A percentile compares a stretch with the other conserved stretches of the same genome.
phyloP scores from a whole-genome alignment of 2,888 invertebrate genomes.

The Dasypolia templi region DNA sequence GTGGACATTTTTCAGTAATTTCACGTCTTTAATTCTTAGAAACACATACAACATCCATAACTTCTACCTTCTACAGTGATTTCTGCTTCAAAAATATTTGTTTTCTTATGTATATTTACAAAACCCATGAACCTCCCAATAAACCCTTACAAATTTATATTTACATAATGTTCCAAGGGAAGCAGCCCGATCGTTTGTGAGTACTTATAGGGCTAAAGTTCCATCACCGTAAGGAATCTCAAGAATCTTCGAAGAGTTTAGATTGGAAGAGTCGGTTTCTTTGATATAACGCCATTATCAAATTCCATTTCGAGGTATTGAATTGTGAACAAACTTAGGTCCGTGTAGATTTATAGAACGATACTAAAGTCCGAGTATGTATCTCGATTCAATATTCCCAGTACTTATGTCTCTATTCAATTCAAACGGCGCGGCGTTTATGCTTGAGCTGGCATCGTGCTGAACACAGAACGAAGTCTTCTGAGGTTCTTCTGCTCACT shows the following conservation, averaged over 20 bases:
- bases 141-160: background rate
- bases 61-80: background rate
- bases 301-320: slow-evolving; percentile 21
- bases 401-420: background rate
- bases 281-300: slow-evolving; percentile 3
- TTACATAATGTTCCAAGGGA: slow-evolving; percentile 7
- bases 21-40: background rate
- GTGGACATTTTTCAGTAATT: background rate
- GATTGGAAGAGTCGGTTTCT: slow-evolving; percentile 15
- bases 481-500: background rate
- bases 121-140: background rate
- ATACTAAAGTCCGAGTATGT: background rate
- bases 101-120: background rate
- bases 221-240: slow-evolving; percentile 14
- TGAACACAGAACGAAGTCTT: background rate
- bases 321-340: background rate
- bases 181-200: background rate
- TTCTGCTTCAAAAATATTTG: slow-evolving; percentile 9
- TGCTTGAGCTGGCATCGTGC: background rate
- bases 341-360: background rate
- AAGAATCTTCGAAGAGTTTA: slow-evolving; percentile 26
- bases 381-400: background rate
- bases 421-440: background rate
- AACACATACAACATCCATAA: background rate
- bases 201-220: slow-evolving; percentile 9